These are phyloP conservation scores for Rhabdomys pumilio DNA, from an alignment of 2,797 vertebrate genomes.

Conservation along the genomic window DNA sequence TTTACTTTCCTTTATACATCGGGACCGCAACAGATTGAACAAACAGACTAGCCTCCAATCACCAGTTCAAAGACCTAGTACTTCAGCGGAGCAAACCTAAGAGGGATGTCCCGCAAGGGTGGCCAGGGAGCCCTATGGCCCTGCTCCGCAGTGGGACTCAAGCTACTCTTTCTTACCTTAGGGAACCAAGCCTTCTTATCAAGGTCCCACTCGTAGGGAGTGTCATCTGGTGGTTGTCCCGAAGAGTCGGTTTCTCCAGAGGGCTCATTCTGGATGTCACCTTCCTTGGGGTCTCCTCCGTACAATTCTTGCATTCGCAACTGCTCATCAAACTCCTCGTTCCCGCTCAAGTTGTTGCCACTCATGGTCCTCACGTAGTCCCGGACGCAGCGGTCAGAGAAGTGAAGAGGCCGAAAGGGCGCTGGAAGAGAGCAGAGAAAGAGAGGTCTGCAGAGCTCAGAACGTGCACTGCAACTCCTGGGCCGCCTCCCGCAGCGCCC, in stretches of 20 bases:
- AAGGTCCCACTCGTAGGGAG: slow-evolving; percentile 94
- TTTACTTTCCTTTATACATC: background rate
- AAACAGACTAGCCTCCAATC: slow-evolving; percentile 15
- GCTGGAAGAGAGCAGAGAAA: background rate
- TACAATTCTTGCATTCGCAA: slow-evolving; percentile 95
- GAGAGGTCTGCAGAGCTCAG: background rate
- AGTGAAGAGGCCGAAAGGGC: background rate
- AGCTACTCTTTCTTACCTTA: slow-evolving; percentile 87
- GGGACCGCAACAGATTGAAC: slow-evolving; percentile 35
- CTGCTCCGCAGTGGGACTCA: background rate
- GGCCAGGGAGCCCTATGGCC: background rate
- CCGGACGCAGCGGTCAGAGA: background rate
- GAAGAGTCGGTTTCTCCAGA: slow-evolving; percentile 90
- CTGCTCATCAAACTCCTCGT: slow-evolving; percentile 96
- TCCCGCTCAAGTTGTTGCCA: slow-evolving; percentile 87
- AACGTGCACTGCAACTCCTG: background rate
- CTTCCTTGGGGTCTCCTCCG: slow-evolving; percentile 84
- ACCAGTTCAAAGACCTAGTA: background rate
- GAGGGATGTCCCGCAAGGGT: background rate
- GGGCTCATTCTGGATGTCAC: slow-evolving; percentile 59
- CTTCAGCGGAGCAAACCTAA: slow-evolving; percentile 33
- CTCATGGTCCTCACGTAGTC: slow-evolving; percentile 70
- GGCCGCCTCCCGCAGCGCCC: slow-evolving; percentile 56
- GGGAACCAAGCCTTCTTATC: slow-evolving; percentile 95
- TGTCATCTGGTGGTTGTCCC: slow-evolving; percentile 92